A percentile compares a stretch with the other conserved stretches of the same genome.
These are phyloP conservation scores for Neotoma lepida DNA, from an alignment of 2,113 vertebrate species.

Conservation along the genomic window DNA sequence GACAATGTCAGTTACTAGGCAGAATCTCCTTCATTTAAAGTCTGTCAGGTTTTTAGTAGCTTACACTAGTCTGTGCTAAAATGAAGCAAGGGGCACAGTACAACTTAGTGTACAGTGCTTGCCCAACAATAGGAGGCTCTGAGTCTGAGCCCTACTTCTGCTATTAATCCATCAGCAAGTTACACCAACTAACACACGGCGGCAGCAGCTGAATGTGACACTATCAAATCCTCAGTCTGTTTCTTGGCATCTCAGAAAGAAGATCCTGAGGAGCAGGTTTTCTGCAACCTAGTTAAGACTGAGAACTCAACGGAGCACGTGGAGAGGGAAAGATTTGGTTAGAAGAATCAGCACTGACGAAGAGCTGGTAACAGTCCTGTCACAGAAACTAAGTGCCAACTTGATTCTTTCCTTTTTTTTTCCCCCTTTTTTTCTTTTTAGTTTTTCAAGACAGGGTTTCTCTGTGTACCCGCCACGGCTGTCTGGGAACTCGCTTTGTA, in stretches of 20 bases:
- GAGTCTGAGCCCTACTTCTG: background rate
- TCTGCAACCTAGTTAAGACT: background rate
- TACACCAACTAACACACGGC: background rate
- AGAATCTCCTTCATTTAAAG: constrained; percentile 12
- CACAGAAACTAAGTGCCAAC: background rate
- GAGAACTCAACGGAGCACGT: background rate
- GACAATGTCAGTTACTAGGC: background rate
- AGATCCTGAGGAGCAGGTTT: background rate
- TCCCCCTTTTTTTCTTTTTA: too few relatives aligned
- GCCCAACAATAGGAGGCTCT: background rate
- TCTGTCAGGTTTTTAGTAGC: background rate
- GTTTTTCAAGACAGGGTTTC: too few relatives aligned
- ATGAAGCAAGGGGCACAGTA: background rate
- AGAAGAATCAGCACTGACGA: background rate
- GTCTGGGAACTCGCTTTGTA: too few relatives aligned
- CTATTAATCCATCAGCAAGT: background rate
- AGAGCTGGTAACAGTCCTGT: background rate
- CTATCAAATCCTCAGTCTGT: background rate
- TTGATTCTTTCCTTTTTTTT: background rate
- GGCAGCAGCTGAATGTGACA: background rate
- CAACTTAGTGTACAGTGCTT: background rate
- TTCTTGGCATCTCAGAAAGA: background rate
- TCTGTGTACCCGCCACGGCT: too few relatives aligned
- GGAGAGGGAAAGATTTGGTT: background rate
- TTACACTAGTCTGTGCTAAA: background rate